A percentile compares a stretch with the other conserved stretches of the same genome.
Conservation (phyloP, 2,888 invertebrate species). For the Chouioia cunea region DNA sequence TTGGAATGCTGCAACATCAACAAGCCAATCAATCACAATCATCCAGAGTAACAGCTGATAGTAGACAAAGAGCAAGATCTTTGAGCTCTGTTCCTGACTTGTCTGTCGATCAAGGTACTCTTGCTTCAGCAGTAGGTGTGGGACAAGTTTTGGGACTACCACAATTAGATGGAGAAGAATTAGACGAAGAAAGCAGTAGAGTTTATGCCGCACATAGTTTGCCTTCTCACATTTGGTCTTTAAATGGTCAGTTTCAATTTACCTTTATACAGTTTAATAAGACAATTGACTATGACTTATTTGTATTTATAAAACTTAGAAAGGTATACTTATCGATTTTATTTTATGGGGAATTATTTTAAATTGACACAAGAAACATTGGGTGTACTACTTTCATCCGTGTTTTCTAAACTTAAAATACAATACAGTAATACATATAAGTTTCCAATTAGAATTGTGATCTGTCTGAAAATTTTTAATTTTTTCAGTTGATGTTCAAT, state of each 20-base stretch:
- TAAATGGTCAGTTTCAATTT: slow-evolving; percentile 79
- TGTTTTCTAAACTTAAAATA: no score
- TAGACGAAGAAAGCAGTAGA: slow-evolving; percentile 72
- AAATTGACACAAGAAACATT: no score
- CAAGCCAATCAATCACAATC: slow-evolving; percentile 63
- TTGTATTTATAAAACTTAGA: no score
- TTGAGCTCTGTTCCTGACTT: slow-evolving; percentile 87
- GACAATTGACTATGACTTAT: background rate
- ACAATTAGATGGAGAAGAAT: slow-evolving; percentile 77
- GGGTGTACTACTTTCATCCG: no score
- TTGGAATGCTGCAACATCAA: slow-evolving; percentile 75
- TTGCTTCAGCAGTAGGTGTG: slow-evolving; percentile 75
- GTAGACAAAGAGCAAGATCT: slow-evolving; percentile 83
- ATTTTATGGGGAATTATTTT: no score
- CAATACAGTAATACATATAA: no score
- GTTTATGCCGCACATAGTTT: slow-evolving; percentile 89
- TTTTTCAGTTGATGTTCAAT: no score
- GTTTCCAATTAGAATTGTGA: no score
- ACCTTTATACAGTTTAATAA: background rate
- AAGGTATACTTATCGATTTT: no score
- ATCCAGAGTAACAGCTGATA: slow-evolving; percentile 63
- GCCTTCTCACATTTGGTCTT: slow-evolving; percentile 92
- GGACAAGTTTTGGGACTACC: slow-evolving; percentile 78
- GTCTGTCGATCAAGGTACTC: slow-evolving; percentile 73
- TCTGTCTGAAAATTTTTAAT: no score